Percentiles rank a stretch among this genome's conserved stretches.
phyloP scores from a whole-genome alignment of 2,113 vertebrate genomes.

The Tringa solitaria region DNA sequence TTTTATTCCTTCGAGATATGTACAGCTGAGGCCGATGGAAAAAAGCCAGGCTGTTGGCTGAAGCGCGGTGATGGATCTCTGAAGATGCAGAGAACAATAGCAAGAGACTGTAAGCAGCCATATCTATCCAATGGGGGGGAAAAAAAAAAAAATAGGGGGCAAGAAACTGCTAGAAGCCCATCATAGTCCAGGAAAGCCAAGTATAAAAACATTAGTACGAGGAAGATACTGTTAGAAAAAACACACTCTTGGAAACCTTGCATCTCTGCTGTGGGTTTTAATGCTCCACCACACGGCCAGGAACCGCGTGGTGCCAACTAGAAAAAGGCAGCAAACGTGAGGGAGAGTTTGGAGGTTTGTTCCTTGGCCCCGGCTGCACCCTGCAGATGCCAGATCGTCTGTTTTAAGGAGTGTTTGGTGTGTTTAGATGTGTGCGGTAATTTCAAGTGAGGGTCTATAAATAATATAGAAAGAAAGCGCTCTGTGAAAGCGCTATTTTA shows the following conservation, averaged over 20 bases:
- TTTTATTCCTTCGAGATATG: not conserved
- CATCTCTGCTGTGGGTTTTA: not conserved
- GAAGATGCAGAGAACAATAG: not conserved
- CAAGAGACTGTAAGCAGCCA: not conserved
- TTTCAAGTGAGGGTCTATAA: not conserved
- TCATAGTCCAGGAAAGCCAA: not conserved
- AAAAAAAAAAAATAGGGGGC: not conserved
- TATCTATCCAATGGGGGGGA: not conserved
- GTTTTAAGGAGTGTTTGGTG: not conserved
- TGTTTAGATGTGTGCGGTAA: not conserved
- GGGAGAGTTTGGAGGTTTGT: conserved; percentile 5
- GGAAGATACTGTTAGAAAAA: not conserved
- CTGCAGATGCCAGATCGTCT: not conserved
- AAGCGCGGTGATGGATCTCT: not conserved
- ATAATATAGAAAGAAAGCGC: not conserved
- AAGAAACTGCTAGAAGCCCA: not conserved
- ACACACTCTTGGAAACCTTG: not conserved
- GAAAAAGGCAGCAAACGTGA: not conserved
- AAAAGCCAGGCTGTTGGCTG: not conserved
- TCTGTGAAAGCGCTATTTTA: not conserved
- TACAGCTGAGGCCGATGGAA: not conserved
- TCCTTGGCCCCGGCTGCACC: not conserved
- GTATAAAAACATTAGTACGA: not conserved
- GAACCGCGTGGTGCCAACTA: not conserved
- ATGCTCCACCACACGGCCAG: not conserved